phyloP scores from a whole-genome alignment of 2,113 vertebrate species.

The Phrynocephalus versicolor region DNA sequence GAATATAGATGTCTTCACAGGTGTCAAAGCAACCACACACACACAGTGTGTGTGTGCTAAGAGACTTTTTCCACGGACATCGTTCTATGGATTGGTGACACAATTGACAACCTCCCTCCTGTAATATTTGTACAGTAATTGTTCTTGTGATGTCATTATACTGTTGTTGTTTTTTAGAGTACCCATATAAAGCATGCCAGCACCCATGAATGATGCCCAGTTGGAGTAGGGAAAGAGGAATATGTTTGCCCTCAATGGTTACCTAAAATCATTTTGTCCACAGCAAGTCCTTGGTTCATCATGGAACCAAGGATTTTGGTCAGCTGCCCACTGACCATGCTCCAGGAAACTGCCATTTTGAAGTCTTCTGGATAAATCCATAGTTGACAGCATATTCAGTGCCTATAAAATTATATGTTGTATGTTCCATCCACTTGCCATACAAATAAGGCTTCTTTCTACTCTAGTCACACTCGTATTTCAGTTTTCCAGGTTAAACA shows the following conservation, averaged over 20 bases:
- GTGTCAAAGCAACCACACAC: not conserved
- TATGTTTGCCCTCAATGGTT: too few relatives aligned
- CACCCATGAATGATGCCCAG: too few relatives aligned
- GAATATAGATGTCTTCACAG: not conserved
- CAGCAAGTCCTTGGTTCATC: not conserved
- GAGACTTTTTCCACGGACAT: not conserved
- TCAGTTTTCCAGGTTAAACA: constrained; percentile 14
- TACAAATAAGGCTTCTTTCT: constrained; percentile 7
- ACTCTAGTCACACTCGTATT: not conserved
- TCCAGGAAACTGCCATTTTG: constrained; percentile 12
- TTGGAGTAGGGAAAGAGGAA: too few relatives aligned
- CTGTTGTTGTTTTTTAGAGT: not conserved
- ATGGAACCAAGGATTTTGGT: not conserved
- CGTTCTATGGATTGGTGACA: not conserved
- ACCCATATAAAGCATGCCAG: not conserved
- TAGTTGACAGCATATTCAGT: constrained; percentile 6
- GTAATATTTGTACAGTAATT: too few relatives aligned
- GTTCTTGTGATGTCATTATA: not conserved
- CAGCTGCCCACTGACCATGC: not conserved
- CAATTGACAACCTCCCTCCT: not conserved
- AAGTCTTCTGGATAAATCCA: not conserved
- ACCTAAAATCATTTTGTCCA: not conserved
- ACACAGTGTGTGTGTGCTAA: too few relatives aligned
- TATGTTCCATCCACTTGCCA: constrained; percentile 16
- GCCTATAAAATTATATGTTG: not conserved